These are phyloP conservation scores for Agrilus planipennis DNA, from an alignment of 1,140 invertebrate species.

Conservation along the genomic window DNA sequence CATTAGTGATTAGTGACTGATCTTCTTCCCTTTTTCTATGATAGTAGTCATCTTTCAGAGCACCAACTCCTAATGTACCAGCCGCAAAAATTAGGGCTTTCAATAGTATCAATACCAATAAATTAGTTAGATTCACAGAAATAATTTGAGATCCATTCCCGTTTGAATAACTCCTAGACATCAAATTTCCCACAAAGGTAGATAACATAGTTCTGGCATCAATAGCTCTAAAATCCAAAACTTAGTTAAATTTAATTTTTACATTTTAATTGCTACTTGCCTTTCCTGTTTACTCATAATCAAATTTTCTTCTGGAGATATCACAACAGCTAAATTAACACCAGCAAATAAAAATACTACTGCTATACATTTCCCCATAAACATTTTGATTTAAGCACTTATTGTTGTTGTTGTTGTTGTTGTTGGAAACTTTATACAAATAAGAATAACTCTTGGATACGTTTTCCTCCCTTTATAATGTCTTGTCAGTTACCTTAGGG, in stretches of 20 bases:
- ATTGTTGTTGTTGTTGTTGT: too few species aligned
- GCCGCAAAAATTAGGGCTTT: conserved; percentile 72
- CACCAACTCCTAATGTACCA: conserved; percentile 57
- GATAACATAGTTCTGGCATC: conserved; percentile 25
- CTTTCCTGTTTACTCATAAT: too few species aligned
- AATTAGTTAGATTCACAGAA: conserved; percentile 70
- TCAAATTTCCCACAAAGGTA: conserved; percentile 26
- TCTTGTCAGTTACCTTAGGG: too few species aligned
- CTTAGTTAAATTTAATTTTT: too few species aligned
- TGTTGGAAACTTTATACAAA: too few species aligned
- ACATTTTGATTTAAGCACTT: too few species aligned
- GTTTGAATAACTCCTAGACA: conserved; percentile 20
- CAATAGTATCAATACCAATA: conserved; percentile 64
- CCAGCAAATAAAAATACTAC: too few species aligned
- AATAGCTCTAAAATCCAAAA: conserved; percentile 23
- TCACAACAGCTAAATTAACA: too few species aligned
- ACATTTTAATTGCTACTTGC: background rate
- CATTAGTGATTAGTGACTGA: conserved; percentile 23
- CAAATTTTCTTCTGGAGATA: too few species aligned
- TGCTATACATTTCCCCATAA: too few species aligned
- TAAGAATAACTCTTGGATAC: too few species aligned
- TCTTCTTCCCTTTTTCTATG: conserved; percentile 40
- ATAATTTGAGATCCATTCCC: conserved; percentile 47
- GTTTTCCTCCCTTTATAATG: too few species aligned
- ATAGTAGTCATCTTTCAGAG: conserved; percentile 45